These are phyloP conservation scores for Rhyacophila evoluta DNA, from an alignment of 2,888 invertebrate genomes.

Conservation along the genomic window DNA sequence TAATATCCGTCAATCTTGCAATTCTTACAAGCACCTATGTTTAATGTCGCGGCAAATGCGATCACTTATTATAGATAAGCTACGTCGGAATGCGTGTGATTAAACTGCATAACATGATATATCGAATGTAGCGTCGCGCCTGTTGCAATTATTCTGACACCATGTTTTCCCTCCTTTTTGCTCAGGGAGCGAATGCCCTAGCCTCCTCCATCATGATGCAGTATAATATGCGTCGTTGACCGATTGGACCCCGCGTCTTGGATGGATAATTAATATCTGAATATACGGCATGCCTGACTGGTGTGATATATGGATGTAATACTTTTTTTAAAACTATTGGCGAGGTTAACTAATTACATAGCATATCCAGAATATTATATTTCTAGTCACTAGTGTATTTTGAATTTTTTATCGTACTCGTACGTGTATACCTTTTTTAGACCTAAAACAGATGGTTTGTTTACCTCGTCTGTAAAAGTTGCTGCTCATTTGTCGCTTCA, in stretches of 20 bases:
- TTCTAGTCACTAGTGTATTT: too few relatives aligned
- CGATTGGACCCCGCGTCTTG: background rate
- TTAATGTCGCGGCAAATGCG: constrained; percentile 1
- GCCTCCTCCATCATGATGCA: background rate
- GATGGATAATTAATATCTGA: background rate
- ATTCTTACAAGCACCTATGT: background rate
- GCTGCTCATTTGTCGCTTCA: too few relatives aligned
- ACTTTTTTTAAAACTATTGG: too few relatives aligned
- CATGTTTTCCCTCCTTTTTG: background rate
- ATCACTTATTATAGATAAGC: constrained; percentile 21
- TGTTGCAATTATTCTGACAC: constrained; percentile 3
- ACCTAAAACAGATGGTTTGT: too few relatives aligned
- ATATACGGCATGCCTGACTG: too few relatives aligned
- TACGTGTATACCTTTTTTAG: too few relatives aligned
- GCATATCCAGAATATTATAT: too few relatives aligned
- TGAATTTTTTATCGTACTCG: too few relatives aligned
- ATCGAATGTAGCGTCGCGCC: constrained; percentile 5
- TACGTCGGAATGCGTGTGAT: background rate
- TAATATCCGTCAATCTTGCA: background rate
- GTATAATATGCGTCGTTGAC: background rate
- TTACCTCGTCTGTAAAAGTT: too few relatives aligned
- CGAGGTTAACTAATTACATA: too few relatives aligned
- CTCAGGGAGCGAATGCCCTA: background rate
- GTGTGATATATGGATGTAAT: too few relatives aligned
- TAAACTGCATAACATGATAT: constrained; percentile 17